Conservation (phyloP, 2,797 vertebrate species). For the Synanceia verrucosa region DNA sequence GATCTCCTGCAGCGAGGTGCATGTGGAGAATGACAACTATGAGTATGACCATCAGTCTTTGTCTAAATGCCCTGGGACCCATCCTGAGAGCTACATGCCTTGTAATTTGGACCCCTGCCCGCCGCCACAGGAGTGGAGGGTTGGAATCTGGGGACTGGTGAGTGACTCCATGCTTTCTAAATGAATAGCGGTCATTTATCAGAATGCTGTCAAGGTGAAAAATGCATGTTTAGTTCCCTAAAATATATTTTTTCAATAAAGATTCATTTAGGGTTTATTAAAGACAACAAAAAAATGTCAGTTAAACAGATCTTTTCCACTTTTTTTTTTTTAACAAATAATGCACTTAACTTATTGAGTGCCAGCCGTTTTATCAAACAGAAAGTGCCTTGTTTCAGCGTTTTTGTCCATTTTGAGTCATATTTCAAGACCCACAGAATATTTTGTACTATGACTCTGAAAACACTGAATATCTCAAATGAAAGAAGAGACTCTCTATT, state of each 20-base stretch:
- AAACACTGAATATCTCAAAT: too few relatives aligned
- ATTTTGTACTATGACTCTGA: too few relatives aligned
- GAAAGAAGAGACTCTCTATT: too few relatives aligned
- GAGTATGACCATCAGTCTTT: slow-evolving; percentile 92
- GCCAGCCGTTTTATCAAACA: too few relatives aligned
- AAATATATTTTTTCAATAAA: too few relatives aligned
- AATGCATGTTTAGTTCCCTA: neutral
- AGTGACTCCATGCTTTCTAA: slow-evolving; percentile 64
- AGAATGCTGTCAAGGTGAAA: neutral
- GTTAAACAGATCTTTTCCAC: neutral
- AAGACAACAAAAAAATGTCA: neutral
- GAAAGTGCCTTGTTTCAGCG: too few relatives aligned
- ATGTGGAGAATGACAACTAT: slow-evolving; percentile 91
- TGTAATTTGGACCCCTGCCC: slow-evolving; percentile 87
- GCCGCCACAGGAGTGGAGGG: slow-evolving; percentile 86
- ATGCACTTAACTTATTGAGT: too few relatives aligned
- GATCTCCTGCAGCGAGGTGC: slow-evolving; percentile 95
- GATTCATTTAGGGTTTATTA: too few relatives aligned
- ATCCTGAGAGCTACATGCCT: slow-evolving; percentile 88
- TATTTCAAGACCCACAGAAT: too few relatives aligned
- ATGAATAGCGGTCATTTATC: slow-evolving; percentile 13
- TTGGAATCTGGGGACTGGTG: slow-evolving; percentile 93
- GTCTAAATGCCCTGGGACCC: slow-evolving; percentile 88
- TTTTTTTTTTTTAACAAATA: too few relatives aligned
- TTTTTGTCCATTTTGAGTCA: too few relatives aligned